Evolutionary conservation across 2,888 invertebrate genomes (phyloP).

Genomic region (Chirona hameri): DNA sequence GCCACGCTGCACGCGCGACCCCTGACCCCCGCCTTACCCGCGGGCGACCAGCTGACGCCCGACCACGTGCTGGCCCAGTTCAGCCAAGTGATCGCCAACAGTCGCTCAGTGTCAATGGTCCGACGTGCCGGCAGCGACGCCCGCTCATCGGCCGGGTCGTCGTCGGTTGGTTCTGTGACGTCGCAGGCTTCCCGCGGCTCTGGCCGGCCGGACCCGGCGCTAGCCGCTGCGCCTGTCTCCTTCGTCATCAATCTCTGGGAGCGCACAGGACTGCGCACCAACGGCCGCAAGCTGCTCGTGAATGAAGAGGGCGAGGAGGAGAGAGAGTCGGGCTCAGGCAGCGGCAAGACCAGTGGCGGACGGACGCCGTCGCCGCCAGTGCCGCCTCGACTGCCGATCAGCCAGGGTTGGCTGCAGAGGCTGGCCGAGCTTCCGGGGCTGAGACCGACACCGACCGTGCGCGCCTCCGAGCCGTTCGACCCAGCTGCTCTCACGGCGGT

Average conservation of each 20-base stretch:
- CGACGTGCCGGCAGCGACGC: neutral
- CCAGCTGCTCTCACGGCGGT: neutral
- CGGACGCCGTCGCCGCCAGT: neutral
- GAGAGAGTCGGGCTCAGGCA: neutral
- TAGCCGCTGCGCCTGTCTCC: neutral
- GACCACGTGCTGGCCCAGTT: neutral
- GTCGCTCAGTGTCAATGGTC: neutral
- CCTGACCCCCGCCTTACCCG: neutral
- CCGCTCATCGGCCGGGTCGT: neutral
- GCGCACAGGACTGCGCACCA: slow-evolving; percentile 6
- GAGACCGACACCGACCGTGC: neutral
- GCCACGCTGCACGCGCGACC: neutral
- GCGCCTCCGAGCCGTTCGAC: neutral
- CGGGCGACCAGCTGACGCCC: neutral
- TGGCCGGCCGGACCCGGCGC: neutral
- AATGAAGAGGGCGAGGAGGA: neutral
- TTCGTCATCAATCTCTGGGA: neutral
- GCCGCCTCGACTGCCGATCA: neutral
- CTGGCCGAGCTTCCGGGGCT: neutral
- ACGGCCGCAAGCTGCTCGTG: slow-evolving; percentile 5
- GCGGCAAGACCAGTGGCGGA: neutral
- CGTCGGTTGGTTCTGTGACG: neutral
- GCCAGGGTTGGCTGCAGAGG: neutral
- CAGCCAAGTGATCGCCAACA: neutral
- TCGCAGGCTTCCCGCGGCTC: neutral